A percentile compares a stretch with the other conserved stretches of the same genome.
phyloP scores from a whole-genome alignment of 2,113 vertebrate genomes.

The Dasyprocta punctata region DNA sequence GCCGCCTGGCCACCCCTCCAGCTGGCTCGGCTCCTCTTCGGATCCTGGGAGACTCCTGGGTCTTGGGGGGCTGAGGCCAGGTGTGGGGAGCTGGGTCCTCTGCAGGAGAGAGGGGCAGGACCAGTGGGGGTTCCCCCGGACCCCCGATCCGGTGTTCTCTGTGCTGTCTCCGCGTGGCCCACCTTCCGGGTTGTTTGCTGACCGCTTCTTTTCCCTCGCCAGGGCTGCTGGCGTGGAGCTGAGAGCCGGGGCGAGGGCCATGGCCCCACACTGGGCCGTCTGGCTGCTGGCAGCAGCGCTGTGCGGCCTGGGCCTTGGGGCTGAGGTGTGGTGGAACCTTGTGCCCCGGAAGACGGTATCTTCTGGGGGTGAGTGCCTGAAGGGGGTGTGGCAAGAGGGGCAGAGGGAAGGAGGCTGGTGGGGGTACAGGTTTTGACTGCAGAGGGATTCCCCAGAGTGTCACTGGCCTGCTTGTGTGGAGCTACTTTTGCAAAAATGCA shows the following conservation, averaged over 20 bases:
- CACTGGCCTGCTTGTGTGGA: background rate
- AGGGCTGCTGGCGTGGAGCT: constrained; percentile 75
- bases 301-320: constrained; percentile 65
- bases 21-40: constrained; percentile 33
- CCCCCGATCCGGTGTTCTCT: background rate
- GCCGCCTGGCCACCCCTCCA: background rate
- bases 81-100: background rate
- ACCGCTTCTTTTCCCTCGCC: constrained; percentile 67
- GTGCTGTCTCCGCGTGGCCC: background rate
- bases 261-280: constrained; percentile 73
- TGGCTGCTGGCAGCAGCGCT: constrained; percentile 77
- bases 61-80: background rate
- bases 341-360: constrained; percentile 86
- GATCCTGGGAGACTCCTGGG: background rate
- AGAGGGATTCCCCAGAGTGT: background rate
- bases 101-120: background rate
- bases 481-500: constrained; percentile 53
- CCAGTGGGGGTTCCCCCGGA: background rate
- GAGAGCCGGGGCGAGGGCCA: constrained; percentile 33
- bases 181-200: constrained; percentile 45
- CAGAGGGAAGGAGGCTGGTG: background rate
- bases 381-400: background rate
- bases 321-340: constrained; percentile 84
- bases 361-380: constrained; percentile 84
- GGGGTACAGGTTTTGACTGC: background rate